These are phyloP conservation scores for Reticulitermes lucifugus DNA, from an alignment of 2,888 invertebrate genomes.

Conservation along the genomic window DNA sequence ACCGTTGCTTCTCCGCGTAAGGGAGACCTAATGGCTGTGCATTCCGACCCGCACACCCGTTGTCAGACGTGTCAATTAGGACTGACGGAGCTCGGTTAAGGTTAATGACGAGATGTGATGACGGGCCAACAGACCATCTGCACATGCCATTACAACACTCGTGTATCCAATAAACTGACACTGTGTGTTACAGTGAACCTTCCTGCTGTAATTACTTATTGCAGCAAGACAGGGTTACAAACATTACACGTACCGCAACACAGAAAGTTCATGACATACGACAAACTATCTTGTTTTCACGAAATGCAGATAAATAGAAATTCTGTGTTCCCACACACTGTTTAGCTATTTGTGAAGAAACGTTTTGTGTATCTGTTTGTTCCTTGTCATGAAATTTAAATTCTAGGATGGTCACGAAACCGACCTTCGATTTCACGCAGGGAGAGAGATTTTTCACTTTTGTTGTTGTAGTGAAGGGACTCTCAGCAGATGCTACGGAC, in stretches of 20 bases:
- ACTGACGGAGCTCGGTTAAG: background rate
- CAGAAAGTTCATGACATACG: background rate
- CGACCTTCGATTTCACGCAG: too few relatives aligned
- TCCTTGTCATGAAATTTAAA: too few relatives aligned
- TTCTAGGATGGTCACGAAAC: too few relatives aligned
- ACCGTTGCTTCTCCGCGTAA: too few relatives aligned
- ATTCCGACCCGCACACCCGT: background rate
- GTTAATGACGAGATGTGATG: background rate
- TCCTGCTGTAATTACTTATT: background rate
- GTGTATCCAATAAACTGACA: background rate
- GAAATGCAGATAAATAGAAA: background rate
- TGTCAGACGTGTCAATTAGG: background rate
- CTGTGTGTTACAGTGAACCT: background rate
- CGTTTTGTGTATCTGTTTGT: too few relatives aligned
- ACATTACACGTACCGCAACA: background rate
- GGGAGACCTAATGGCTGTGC: too few relatives aligned
- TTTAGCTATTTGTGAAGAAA: too few relatives aligned
- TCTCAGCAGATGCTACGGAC: too few relatives aligned
- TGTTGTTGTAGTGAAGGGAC: too few relatives aligned
- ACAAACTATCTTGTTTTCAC: background rate
- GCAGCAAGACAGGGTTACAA: background rate
- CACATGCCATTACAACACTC: background rate
- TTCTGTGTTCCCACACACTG: too few relatives aligned
- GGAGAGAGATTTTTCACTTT: too few relatives aligned
- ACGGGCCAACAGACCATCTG: background rate